phyloP scores from a whole-genome alignment of 2,113 vertebrate species.

The Emydocephalus ijimae region DNA sequence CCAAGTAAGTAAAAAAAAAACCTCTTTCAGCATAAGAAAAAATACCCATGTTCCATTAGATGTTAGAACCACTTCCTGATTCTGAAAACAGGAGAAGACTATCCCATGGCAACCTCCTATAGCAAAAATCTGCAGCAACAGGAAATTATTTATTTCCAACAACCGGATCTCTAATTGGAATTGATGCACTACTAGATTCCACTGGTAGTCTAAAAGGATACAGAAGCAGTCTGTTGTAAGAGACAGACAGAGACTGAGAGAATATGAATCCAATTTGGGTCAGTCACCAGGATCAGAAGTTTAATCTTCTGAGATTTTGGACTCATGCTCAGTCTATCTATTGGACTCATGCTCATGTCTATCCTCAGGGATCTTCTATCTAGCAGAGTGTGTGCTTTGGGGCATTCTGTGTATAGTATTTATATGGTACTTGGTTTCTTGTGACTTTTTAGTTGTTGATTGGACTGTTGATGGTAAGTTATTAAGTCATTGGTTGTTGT shows the following conservation, averaged over 20 bases:
- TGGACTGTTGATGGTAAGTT: background rate
- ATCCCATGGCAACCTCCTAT: background rate
- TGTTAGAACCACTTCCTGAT: background rate
- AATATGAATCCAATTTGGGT: background rate
- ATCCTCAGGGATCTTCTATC: background rate
- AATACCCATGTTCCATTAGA: background rate
- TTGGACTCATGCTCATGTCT: background rate
- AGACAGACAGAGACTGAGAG: no score
- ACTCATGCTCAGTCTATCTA: background rate
- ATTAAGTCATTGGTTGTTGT: background rate
- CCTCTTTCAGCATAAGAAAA: background rate
- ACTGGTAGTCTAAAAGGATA: background rate
- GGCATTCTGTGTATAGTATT: background rate
- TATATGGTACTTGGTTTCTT: background rate
- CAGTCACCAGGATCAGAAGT: background rate
- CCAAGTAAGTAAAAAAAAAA: background rate
- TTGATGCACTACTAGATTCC: background rate
- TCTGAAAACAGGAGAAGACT: background rate
- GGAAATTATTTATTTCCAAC: background rate
- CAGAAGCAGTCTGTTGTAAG: background rate
- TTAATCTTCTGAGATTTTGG: background rate
- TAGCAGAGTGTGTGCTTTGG: background rate
- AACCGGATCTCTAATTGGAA: background rate
- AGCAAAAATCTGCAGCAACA: background rate
- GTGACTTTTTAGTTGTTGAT: background rate